Evolutionary conservation across 2,797 vertebrate genomes (phyloP).

Genomic region (Myoxocephalus aenaeus): DNA sequence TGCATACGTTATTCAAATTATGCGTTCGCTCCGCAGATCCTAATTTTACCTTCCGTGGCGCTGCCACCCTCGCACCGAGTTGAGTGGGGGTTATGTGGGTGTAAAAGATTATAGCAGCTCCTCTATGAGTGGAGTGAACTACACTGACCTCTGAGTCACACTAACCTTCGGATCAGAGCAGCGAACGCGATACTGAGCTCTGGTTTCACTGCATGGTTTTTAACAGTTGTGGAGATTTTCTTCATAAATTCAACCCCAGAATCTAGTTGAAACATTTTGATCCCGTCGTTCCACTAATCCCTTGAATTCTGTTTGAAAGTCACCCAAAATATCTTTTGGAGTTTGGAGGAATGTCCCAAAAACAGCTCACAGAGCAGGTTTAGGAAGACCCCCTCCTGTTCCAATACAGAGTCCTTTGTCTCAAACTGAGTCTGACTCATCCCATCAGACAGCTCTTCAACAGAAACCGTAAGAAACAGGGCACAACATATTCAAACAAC

Average conservation of each 20-base stretch:
- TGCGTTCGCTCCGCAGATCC: slow-evolving; percentile 56
- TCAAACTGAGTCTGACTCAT: slow-evolving; percentile 46
- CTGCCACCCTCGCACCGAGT: slow-evolving; percentile 49
- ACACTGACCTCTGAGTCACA: slow-evolving; percentile 71
- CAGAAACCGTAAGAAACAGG: slow-evolving; percentile 10
- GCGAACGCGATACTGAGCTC: slow-evolving; percentile 5
- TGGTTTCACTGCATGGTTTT: slow-evolving; percentile 37
- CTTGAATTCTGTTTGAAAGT: slow-evolving; percentile 23
- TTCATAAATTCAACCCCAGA: slow-evolving; percentile 16
- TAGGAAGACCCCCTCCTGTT: slow-evolving; percentile 40
- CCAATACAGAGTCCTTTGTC: slow-evolving; percentile 21
- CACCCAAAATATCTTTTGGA: slow-evolving; percentile 15
- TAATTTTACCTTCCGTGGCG: slow-evolving; percentile 57
- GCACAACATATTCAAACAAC: slow-evolving; percentile 12
- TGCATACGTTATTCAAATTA: slow-evolving; percentile 68
- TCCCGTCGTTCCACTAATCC: slow-evolving; percentile 25
- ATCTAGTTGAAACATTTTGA: slow-evolving; percentile 27
- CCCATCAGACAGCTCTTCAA: slow-evolving; percentile 8
- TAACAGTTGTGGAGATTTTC: slow-evolving; percentile 24
- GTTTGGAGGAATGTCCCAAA: slow-evolving; percentile 29
- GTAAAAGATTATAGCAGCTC: slow-evolving; percentile 65
- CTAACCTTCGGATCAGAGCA: slow-evolving; percentile 44
- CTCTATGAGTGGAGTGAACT: slow-evolving; percentile 59
- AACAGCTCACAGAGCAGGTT: slow-evolving; percentile 47
- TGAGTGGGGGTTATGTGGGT: slow-evolving; percentile 63